Evolutionary conservation across 2,797 vertebrate genomes (phyloP), one percentile per base, ranked within the genome.

Genomic region (Chelmon rostratus): DNA sequence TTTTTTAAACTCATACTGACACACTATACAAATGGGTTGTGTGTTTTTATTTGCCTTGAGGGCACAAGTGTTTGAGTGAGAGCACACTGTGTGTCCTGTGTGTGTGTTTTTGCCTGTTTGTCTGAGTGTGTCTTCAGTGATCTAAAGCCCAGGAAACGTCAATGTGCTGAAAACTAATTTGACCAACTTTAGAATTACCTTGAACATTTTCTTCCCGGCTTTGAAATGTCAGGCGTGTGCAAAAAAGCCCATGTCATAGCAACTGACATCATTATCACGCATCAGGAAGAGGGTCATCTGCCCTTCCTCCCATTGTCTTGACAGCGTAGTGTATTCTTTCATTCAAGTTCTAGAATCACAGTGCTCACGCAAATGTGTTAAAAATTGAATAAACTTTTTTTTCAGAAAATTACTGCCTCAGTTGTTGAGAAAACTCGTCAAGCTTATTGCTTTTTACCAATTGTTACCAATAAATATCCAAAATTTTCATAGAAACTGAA

Each of bases 1-100:
- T 11, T 85, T 91, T 81, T 73, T 46, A 87, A 92, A 91, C 64
- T 65, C 4, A 8, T n/a, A 38, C 46, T 88, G 86, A 89, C 91
- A 86, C 69, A 35, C 66, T 62, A 69, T 81, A 83, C 81, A 82
- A 81, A 79, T 73, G n/a, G 9, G 52, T 73, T 81, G 54, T 68
- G 52, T 79, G 69, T 82, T 79, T 87, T 76, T 77, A 73, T 73
- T 58, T 65, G 73, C 88, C 76, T 15, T 37, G 63, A 86, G 86
- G 81, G 63, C 40, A 65, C 35, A 58, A 10, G 23, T 42, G 56
- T 65, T 47, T 13, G 44, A 35, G 37, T 47, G 23, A 10, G 54
- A 33, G 40, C 23, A 35, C 15, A 31, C 15, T n/a, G 37, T 16
- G 47, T 64, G 35, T 40, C 2, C 8, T 71, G n/a, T 65, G 11